Percentiles rank a stretch among this genome's conserved stretches.
Conservation (phyloP, 2,113 vertebrate species). For the Natator depressus region DNA sequence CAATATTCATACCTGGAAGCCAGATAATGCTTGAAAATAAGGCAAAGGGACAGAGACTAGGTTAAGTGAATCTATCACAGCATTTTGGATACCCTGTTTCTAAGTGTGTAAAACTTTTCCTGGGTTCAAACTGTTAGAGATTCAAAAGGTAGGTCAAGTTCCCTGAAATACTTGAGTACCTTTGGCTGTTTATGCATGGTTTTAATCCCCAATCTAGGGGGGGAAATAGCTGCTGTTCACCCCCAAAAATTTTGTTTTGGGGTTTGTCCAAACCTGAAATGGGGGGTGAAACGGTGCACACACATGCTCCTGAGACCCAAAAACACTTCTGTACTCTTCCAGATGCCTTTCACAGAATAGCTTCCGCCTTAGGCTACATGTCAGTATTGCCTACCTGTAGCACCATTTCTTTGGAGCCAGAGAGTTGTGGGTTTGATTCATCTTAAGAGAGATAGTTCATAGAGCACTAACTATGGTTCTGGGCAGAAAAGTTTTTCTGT, state of each 20-base stretch:
- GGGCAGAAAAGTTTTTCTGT: accelerated
- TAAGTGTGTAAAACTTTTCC: neutral
- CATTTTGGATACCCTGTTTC: neutral
- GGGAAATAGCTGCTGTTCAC: neutral
- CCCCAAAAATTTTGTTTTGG: neutral
- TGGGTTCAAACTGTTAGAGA: neutral
- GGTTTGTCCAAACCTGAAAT: neutral
- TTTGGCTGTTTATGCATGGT: neutral
- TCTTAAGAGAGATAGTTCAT: neutral
- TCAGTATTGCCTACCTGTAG: neutral
- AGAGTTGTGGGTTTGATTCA: neutral
- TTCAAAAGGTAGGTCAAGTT: neutral
- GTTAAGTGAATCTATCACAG: neutral
- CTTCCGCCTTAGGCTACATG: neutral
- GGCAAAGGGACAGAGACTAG: neutral
- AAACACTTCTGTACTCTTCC: no score
- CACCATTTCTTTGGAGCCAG: neutral
- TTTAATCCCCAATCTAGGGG: neutral
- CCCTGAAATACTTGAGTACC: neutral
- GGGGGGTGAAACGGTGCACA: neutral
- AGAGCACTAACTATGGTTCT: accelerated
- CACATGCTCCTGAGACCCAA: neutral
- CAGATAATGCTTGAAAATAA: neutral
- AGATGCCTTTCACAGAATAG: neutral
- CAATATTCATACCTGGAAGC: neutral